Base-by-base conservation (phyloP, 2,888 invertebrate genomes). In the Drosophila pegasa region DNA sequence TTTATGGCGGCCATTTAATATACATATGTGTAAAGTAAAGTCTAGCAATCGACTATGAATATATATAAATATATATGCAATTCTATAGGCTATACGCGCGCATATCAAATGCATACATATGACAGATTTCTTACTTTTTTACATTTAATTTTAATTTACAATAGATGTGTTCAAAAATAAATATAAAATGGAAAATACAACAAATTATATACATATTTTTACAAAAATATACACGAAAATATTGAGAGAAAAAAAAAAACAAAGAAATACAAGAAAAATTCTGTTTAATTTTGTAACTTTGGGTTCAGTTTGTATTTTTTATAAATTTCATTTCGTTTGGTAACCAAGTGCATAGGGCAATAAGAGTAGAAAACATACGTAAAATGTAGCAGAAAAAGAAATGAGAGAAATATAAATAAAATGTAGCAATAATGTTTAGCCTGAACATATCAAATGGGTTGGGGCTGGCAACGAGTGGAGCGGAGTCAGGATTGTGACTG, bases 21-120 rank as follows among this genome's bases (percentile, higher is more conserved):
- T 68, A 45, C 37, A 43, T 29, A 60, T 60, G 41, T n/a, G n/a
- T n/a, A n/a, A n/a, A n/a, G n/a, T 43, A 51, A 33, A 62, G 61
- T 63, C 35, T 62, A 75, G 60, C 66, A 75, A 71, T 56, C 61
- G 51, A 58, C 66, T 66, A 71, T 60, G 41, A 57, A 70, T 74
- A 66, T 35, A 43, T 45, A 50, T 40, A 55, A 61, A 69, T 48
- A n/a, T 48, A 29, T 18, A 71, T 71, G 57, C 45, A 78, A 69
- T 54, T 72, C 43, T 51, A 61, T 73, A 55, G 77, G 61, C 66
- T 67, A 66, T 55, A 82, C 67, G 77, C 68, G 78, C 76, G 73
- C 82, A 82, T 82, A 86, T 82, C 77, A 57, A 75, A 41, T 64
- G 69, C 63, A 76, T 71, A 77, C 78, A 77, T 56, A 75, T 62